phyloP scores from a whole-genome alignment of 2,113 vertebrate genomes.

The Nycticorax nycticorax region DNA sequence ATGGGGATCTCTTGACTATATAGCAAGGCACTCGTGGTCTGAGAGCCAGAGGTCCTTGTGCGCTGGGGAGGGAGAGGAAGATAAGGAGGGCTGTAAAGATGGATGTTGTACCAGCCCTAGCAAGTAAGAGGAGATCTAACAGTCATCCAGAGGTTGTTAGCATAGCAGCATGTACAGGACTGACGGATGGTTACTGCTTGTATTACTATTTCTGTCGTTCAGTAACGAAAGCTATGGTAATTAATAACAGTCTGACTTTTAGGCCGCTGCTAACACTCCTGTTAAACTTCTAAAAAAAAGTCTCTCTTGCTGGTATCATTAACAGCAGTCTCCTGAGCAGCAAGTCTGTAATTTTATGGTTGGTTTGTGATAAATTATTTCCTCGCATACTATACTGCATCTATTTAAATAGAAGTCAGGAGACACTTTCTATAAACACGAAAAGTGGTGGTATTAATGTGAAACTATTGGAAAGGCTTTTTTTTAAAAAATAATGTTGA shows the following conservation, averaged over 20 bases:
- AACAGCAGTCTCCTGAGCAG: not conserved
- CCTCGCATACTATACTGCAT: not conserved
- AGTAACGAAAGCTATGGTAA: not conserved
- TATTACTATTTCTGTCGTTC: not conserved
- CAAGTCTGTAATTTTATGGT: not conserved
- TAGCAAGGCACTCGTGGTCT: accelerated
- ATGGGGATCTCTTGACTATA: not conserved
- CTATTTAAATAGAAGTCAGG: not conserved
- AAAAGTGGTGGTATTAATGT: not conserved
- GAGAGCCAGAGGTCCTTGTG: not conserved
- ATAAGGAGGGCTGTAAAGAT: not conserved
- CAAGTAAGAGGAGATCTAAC: not conserved
- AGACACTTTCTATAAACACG: not conserved
- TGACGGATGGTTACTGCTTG: not conserved
- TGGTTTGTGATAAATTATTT: not conserved
- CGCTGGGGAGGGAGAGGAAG: not conserved
- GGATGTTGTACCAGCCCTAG: not conserved
- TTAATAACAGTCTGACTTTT: not conserved
- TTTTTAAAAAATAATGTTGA: not conserved
- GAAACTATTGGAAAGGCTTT: not conserved
- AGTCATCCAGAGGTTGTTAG: not conserved
- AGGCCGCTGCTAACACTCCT: not conserved
- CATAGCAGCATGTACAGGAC: not conserved
- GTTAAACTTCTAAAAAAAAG: not conserved
- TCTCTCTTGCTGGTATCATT: not conserved